Evolutionary conservation across 2,888 invertebrate genomes (phyloP).

Genomic region (Tanaodytes sp.): DNA sequence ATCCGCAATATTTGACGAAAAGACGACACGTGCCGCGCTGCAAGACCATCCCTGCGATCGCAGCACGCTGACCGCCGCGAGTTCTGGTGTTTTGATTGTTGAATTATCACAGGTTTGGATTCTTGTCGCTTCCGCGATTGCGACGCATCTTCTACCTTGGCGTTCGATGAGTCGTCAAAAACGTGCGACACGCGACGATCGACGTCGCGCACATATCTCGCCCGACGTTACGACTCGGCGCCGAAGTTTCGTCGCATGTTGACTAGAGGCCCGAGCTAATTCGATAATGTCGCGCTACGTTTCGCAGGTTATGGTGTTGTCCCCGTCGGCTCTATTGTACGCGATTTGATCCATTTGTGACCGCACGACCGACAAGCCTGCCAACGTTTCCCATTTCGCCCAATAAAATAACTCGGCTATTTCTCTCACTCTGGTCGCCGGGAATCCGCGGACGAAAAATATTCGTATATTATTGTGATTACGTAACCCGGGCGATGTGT

Average conservation of each 20-base stretch:
- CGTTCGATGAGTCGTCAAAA: constrained; percentile 12
- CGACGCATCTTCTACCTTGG: constrained; percentile 19
- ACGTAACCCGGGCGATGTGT: too few species aligned
- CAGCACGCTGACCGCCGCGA: constrained; percentile 5
- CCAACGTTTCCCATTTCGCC: neutral
- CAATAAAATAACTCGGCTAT: too few species aligned
- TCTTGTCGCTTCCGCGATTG: neutral
- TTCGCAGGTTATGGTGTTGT: constrained; percentile 10
- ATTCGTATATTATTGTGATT: too few species aligned
- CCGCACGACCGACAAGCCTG: neutral
- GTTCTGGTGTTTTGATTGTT: constrained; percentile 6
- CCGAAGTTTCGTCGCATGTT: constrained; percentile 10
- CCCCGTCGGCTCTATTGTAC: too few species aligned
- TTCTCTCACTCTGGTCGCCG: too few species aligned
- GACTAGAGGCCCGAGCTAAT: neutral
- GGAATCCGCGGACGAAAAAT: too few species aligned
- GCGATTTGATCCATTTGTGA: constrained; percentile 3
- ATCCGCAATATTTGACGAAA: constrained; percentile 43
- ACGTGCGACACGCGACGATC: constrained; percentile 8
- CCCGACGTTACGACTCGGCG: constrained; percentile 9
- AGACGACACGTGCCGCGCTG: constrained; percentile 42
- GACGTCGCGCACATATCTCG: constrained; percentile 15
- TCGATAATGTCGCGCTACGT: constrained; percentile 1
- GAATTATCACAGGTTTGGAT: constrained; percentile 27
- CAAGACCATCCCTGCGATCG: constrained; percentile 44